These are phyloP conservation scores for Polyodon spathula DNA, from an alignment of 2,113 vertebrate genomes.

Conservation along the genomic window DNA sequence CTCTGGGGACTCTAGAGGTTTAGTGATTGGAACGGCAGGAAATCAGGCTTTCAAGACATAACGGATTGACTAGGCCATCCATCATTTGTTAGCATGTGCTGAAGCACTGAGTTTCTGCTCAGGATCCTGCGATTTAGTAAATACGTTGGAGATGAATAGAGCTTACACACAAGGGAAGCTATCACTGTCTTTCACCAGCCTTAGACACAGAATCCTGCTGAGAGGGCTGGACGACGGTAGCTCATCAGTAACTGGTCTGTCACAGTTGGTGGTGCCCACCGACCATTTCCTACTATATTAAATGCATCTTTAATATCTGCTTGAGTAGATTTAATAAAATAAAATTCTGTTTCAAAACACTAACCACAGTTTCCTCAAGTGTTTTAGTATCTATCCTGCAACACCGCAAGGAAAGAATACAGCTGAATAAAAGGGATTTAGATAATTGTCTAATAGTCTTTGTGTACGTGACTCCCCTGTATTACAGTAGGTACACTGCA, in stretches of 20 bases:
- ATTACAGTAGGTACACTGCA: background rate
- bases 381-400: conserved; percentile 48
- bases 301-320: conserved; percentile 78
- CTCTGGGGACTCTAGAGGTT: conserved; percentile 86
- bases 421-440: conserved; percentile 2
- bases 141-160: conserved; percentile 80
- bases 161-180: conserved; percentile 70
- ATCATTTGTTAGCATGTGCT: conserved; percentile 95
- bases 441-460: background rate
- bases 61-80: conserved; percentile 97
- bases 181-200: conserved; percentile 73
- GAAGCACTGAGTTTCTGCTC: conserved; percentile 78
- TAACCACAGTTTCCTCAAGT: conserved; percentile 60
- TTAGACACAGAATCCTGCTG: conserved; percentile 72
- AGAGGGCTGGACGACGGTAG: conserved; percentile 67
- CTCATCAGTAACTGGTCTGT: conserved; percentile 77
- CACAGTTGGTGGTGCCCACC: conserved; percentile 69
- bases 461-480: background rate
- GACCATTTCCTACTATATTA: conserved; percentile 66
- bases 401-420: conserved; percentile 26
- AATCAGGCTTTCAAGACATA: conserved; percentile 98
- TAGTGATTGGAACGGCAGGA: conserved; percentile 98
- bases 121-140: conserved; percentile 92
- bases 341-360: conserved; percentile 66
- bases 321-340: conserved; percentile 75